These are phyloP conservation scores for Chrysomallon squamiferum DNA, from an alignment of 1,140 invertebrate genomes.

Conservation along the genomic window DNA sequence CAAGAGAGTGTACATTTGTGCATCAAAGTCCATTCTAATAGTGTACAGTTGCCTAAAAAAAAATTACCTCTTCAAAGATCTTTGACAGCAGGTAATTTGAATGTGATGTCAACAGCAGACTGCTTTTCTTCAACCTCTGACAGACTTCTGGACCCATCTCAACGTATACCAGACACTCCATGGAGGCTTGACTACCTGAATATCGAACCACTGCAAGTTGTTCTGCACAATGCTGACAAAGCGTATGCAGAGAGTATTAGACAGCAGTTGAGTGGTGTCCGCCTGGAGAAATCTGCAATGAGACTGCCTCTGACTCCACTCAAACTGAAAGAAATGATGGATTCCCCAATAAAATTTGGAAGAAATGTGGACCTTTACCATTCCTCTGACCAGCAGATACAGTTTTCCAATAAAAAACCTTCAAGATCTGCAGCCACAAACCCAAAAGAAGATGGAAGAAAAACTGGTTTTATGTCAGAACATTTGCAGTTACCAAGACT, in stretches of 20 bases:
- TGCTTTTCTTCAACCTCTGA: too few relatives aligned
- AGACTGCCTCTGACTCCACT: conserved; percentile 3
- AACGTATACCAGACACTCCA: conserved; percentile 2
- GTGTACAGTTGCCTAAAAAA: too few relatives aligned
- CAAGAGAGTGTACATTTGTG: too few relatives aligned
- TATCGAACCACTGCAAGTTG: conserved; percentile 8
- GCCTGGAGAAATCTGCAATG: not conserved
- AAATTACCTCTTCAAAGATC: too few relatives aligned
- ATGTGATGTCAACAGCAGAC: too few relatives aligned
- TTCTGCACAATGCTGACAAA: not conserved
- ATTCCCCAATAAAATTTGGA: conserved; percentile 30
- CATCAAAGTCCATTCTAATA: too few relatives aligned
- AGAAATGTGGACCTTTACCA: conserved; percentile 34
- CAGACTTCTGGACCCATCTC: too few relatives aligned
- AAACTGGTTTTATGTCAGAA: not conserved
- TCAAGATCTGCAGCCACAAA: too few relatives aligned
- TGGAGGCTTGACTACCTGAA: conserved; percentile 19
- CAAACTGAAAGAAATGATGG: conserved; percentile 9
- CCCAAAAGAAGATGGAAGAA: too few relatives aligned
- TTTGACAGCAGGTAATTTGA: too few relatives aligned
- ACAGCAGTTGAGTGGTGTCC: not conserved
- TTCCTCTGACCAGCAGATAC: too few relatives aligned
- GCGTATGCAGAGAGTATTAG: not conserved
- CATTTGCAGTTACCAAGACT: not conserved
- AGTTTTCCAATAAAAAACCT: too few relatives aligned